Evolutionary conservation across 2,888 invertebrate species (phyloP).

Genomic region (Apeira syringaria): DNA sequence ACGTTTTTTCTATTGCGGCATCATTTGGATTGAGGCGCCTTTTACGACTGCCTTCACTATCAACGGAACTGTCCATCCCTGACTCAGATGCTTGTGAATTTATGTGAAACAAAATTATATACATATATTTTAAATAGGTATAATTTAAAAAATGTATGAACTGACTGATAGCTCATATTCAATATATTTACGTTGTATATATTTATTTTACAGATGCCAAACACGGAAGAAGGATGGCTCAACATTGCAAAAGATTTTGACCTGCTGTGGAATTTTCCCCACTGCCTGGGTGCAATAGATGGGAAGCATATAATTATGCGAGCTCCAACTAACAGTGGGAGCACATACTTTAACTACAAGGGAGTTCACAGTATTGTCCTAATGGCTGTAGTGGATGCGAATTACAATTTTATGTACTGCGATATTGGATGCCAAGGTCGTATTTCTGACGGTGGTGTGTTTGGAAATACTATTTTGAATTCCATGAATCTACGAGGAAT

Average conservation of each 20-base stretch:
- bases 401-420: conserved; percentile 27
- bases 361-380: conserved; percentile 17
- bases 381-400: conserved; percentile 27
- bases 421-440: conserved; percentile 27
- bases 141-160: conserved; percentile 18
- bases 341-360: conserved; percentile 24
- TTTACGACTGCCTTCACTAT: conserved; percentile 28
- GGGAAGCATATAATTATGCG: conserved; percentile 30
- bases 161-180: conserved; percentile 13
- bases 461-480: conserved; percentile 23
- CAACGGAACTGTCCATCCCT: conserved; percentile 27
- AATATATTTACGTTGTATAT: conserved; percentile 17
- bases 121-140: conserved; percentile 21
- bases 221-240: conserved; percentile 18
- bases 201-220: conserved; percentile 20
- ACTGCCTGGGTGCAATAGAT: conserved; percentile 27
- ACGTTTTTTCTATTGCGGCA: conserved; percentile 25
- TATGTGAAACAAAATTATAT: conserved; percentile 20
- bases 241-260: conserved; percentile 18
- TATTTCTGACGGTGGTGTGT: conserved; percentile 26
- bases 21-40: conserved; percentile 24
- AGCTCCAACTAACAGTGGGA: conserved; percentile 19
- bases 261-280: conserved; percentile 12
- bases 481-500: conserved; percentile 26
- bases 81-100: conserved; percentile 26